These are phyloP conservation scores for Petrosia ficiformis DNA, from an alignment of 37 sponge, comb jelly and placozoan genomes.

Conservation along the genomic window DNA sequence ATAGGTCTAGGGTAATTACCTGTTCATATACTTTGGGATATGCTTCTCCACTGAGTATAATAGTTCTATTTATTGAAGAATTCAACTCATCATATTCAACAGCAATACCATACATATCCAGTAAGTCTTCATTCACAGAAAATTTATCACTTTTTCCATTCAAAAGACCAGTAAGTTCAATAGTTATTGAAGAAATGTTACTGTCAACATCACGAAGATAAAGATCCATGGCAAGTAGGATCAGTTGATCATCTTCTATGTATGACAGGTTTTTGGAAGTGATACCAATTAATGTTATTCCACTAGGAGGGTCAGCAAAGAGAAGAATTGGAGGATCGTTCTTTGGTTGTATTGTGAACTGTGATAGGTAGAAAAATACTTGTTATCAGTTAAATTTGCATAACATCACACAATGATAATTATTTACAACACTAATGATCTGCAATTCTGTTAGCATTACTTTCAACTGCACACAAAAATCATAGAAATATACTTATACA, in stretches of 20 bases:
- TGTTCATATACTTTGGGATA: conserved; percentile 15
- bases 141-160: conserved; percentile 12
- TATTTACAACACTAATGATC: too few species aligned
- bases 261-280: not conserved
- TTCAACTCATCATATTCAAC: not conserved
- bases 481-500: too few species aligned
- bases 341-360: conserved; percentile 21
- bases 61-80: not conserved
- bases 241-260: conserved; percentile 48
- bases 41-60: conserved; percentile 12
- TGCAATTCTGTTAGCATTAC: too few species aligned
- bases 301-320: not conserved
- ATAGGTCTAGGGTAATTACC: conserved; percentile 1
- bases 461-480: too few species aligned
- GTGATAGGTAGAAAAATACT: too few species aligned
- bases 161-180: conserved; percentile 21
- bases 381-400: too few species aligned
- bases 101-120: not conserved
- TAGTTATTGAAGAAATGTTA: conserved; percentile 9
- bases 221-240: conserved; percentile 21
- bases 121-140: not conserved
- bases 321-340: conserved; percentile 36
- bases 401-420: too few species aligned
- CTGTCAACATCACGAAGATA: conserved; percentile 30
- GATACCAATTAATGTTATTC: too few species aligned